Evolutionary conservation across 2,888 invertebrate genomes (phyloP).

Genomic region (Chymomyza amoena): DNA sequence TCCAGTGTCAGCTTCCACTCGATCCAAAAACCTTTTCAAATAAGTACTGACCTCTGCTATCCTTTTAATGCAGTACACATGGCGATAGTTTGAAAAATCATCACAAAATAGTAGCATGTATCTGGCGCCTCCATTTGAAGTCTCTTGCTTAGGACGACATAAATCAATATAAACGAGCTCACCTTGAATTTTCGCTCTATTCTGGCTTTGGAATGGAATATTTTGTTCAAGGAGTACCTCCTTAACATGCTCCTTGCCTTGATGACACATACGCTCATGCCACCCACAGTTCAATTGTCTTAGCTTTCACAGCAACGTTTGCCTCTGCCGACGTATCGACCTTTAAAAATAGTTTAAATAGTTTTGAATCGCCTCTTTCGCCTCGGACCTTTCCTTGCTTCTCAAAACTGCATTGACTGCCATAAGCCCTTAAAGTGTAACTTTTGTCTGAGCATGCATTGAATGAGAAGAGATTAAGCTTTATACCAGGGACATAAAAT

Average conservation of each 20-base stretch:
- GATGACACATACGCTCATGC: slow-evolving; percentile 40
- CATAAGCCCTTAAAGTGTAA: slow-evolving; percentile 10
- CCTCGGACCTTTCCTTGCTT: slow-evolving; percentile 20
- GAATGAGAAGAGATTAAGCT: slow-evolving; percentile 43
- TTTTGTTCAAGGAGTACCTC: slow-evolving; percentile 29
- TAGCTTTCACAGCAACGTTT: slow-evolving; percentile 13
- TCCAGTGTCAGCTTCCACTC: slow-evolving; percentile 19
- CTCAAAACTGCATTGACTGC: slow-evolving; percentile 30
- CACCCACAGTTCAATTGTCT: slow-evolving; percentile 46
- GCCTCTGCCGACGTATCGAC: neutral
- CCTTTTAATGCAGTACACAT: slow-evolving; percentile 39
- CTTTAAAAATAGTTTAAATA: slow-evolving; percentile 19
- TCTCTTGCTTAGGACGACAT: slow-evolving; percentile 43
- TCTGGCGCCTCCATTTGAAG: slow-evolving; percentile 36
- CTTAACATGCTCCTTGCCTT: slow-evolving; percentile 28
- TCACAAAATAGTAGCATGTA: slow-evolving; percentile 25
- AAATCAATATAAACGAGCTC: slow-evolving; percentile 50
- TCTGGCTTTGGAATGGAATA: slow-evolving; percentile 32
- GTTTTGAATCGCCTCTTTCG: slow-evolving; percentile 12
- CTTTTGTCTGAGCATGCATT: slow-evolving; percentile 37
- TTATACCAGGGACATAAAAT: slow-evolving; percentile 38
- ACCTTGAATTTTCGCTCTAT: slow-evolving; percentile 27
- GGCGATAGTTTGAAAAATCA: slow-evolving; percentile 39
- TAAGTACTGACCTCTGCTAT: slow-evolving; percentile 35
- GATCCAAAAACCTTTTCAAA: slow-evolving; percentile 25